Evolutionary conservation across 2,113 vertebrate species (phyloP), one percentile per base, ranked within the genome.

Genomic region (Sphyrna mokarran): DNA sequence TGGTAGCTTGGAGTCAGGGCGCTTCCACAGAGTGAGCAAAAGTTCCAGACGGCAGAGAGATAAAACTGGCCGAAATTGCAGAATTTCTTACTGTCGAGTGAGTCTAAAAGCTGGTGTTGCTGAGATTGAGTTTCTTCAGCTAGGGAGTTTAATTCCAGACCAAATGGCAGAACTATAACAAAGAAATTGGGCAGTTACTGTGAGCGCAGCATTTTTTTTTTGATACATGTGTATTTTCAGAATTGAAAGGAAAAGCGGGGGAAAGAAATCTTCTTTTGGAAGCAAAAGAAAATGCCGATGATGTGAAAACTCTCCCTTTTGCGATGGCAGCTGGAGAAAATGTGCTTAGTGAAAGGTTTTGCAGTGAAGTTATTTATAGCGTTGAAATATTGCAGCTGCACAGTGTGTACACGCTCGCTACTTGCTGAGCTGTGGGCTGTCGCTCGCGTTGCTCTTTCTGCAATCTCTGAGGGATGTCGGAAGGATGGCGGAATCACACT

Each of bases 331-430:
- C 89, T 66, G 89, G 63, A 37, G n/a, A 20, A 93, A 93, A 40
- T 93, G 89, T 76, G 94, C 40, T 76, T 54, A 20, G 69, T 95
- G 29, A 40, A 54, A 72, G 72, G 72, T 70, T 95, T 95, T 48
- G 94, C 66, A 48, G 68, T 72, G 94, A 26, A 48, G 94, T 72
- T 95, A 95, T 72, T 70, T 95, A 48, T 95, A 72, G 40, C 94
- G 43, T 5, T 18, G 69, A 94, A 94, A n/a, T 29, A 13, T 16
- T 43, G 66, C 63, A 69, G 69, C 68, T 95, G 23, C 69, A 95
- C 26, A 95, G 37, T 72, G 26, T 72, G 22, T 43, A 95, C 43
- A 54, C 5, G 26, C 68, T 76, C 22, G 9, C 0, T 29, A 94
- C 78, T 43, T 14, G 68, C 7, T 48, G 68, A 54, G 20, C 5